Conservation (phyloP, 1,140 invertebrate species). For the Drosophila pallidifrons region DNA sequence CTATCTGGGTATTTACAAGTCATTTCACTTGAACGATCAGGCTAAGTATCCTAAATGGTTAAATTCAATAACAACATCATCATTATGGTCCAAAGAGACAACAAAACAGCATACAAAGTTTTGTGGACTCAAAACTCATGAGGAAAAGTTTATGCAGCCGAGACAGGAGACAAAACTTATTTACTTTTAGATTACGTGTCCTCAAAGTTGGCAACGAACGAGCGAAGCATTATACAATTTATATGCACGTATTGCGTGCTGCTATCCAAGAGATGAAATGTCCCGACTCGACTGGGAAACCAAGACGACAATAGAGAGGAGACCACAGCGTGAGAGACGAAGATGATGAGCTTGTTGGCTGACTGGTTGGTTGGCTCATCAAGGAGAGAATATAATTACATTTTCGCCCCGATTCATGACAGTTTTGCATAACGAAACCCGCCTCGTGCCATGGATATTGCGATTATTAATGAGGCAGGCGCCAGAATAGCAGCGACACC, state of each 20-base stretch:
- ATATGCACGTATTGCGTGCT: conserved; percentile 73
- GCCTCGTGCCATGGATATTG: conserved; percentile 60
- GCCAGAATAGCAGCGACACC: conserved; percentile 28
- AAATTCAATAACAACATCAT: conserved; percentile 66
- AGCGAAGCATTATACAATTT: conserved; percentile 69
- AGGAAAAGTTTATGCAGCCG: conserved; percentile 49
- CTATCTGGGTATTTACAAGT: conserved; percentile 29
- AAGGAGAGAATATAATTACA: conserved; percentile 81
- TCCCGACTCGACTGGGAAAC: conserved; percentile 30
- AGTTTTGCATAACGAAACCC: conserved; percentile 72
- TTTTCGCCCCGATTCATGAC: conserved; percentile 77
- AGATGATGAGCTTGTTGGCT: conserved; percentile 42
- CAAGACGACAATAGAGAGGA: not conserved
- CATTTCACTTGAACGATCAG: conserved; percentile 40
- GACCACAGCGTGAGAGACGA: not conserved
- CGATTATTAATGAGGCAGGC: conserved; percentile 73
- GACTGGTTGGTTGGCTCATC: conserved; percentile 44
- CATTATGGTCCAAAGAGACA: conserved; percentile 37
- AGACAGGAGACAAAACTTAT: conserved; percentile 62
- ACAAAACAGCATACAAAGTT: conserved; percentile 38
- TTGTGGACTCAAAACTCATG: conserved; percentile 43
- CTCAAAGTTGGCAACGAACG: conserved; percentile 61
- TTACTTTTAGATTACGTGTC: conserved; percentile 78
- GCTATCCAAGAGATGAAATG: conserved; percentile 72
- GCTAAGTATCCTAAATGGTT: conserved; percentile 35